phyloP scores from a whole-genome alignment of 37 sponge, comb jelly and placozoan species.

The Halichondria panicea region DNA sequence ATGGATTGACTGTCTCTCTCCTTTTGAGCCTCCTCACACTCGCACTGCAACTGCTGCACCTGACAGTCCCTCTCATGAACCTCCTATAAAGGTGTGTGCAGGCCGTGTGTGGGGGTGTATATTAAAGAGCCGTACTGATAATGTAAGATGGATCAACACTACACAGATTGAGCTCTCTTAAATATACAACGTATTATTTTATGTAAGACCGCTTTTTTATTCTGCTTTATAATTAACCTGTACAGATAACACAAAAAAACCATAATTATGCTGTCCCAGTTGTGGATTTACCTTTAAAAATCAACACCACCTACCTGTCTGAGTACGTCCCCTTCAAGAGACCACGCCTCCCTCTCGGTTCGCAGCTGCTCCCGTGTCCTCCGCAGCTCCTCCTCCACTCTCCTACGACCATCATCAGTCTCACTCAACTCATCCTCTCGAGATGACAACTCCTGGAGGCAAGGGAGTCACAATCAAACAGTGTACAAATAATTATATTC shows the following conservation, averaged over 20 bases:
- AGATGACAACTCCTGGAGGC: constrained; percentile 8
- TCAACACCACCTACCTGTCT: constrained; percentile 1
- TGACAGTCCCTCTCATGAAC: constrained; percentile 19
- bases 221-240: no score
- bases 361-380: constrained; percentile 30
- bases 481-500: background rate
- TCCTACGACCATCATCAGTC: background rate
- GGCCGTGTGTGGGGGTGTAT: background rate
- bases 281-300: no score
- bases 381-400: constrained; percentile 14
- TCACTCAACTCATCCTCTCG: background rate
- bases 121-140: background rate
- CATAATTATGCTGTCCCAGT: no score
- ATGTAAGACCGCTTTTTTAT: no score
- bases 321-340: constrained; percentile 8
- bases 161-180: background rate
- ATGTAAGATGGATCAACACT: background rate
- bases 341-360: constrained; percentile 32
- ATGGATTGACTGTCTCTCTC: constrained; percentile 20
- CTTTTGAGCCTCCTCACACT: constrained; percentile 29
- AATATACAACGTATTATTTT: background rate
- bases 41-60: constrained; percentile 28
- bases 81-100: background rate
- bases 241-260: no score
- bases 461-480: background rate